Percentiles rank a stretch among this genome's conserved stretches.
Conservation (phyloP, 2,888 invertebrate species). For the Diarsia rubi region DNA sequence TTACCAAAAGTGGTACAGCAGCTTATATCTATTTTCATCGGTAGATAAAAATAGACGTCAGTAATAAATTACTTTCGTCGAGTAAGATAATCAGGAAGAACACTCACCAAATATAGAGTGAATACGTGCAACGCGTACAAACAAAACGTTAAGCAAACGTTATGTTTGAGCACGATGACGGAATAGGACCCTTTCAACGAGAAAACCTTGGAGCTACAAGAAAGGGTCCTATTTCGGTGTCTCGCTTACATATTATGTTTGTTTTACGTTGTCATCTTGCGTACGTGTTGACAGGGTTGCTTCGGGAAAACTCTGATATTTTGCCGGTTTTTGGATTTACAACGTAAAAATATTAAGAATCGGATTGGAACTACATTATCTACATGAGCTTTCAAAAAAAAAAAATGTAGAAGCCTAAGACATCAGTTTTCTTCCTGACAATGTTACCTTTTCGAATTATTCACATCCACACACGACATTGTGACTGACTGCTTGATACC, state of each 20-base stretch:
- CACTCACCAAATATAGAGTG: slow-evolving; percentile 30
- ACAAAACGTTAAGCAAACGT: slow-evolving; percentile 39
- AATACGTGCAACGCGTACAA: slow-evolving; percentile 48
- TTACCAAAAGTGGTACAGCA: not conserved
- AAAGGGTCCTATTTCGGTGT: slow-evolving; percentile 32
- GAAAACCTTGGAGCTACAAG: slow-evolving; percentile 30
- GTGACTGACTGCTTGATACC: not conserved
- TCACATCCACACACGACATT: not conserved
- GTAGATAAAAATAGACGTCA: slow-evolving; percentile 7
- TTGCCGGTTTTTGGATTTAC: slow-evolving; percentile 1
- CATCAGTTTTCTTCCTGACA: not conserved
- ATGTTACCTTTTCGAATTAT: not conserved
- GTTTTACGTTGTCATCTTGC: slow-evolving; percentile 29
- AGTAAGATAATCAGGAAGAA: slow-evolving; percentile 41
- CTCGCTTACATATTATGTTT: slow-evolving; percentile 38
- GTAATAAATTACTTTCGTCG: slow-evolving; percentile 7
- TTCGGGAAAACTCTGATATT: slow-evolving; percentile 2
- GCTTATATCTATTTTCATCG: not conserved
- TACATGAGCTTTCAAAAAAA: not conserved
- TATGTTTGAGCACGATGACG: slow-evolving; percentile 47
- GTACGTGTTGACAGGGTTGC: slow-evolving; percentile 34
- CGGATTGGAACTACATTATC: not conserved
- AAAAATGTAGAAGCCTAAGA: not conserved
- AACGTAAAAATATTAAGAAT: not conserved
- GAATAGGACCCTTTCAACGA: slow-evolving; percentile 37